phyloP scores from a whole-genome alignment of 2,888 invertebrate species.

The Scelioninae gen. 1 region DNA sequence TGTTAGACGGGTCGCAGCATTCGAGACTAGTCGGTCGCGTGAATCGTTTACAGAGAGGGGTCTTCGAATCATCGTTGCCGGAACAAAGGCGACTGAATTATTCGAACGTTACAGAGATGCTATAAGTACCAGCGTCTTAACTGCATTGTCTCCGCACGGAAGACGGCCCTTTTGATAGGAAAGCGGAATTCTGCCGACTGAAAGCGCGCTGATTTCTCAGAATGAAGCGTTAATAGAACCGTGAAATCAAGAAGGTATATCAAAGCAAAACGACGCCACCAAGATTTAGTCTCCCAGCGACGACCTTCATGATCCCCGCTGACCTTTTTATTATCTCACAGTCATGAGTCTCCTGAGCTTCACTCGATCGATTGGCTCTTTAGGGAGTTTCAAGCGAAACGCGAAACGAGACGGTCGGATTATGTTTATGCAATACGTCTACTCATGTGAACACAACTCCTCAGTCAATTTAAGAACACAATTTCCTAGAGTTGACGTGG shows the following conservation, averaged over 20 bases:
- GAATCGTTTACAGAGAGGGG: conserved; percentile 57
- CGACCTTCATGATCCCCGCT: conserved; percentile 39
- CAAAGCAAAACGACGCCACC: conserved; percentile 47
- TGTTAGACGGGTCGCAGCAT: conserved; percentile 46
- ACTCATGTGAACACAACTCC: not conserved
- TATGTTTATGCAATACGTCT: conserved; percentile 2
- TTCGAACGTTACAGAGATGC: conserved; percentile 65
- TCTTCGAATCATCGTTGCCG: conserved; percentile 33
- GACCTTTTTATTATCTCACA: conserved; percentile 52
- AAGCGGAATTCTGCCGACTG: conserved; percentile 63
- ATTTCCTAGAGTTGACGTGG: too few relatives aligned
- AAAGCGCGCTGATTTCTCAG: conserved; percentile 68
- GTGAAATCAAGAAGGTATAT: conserved; percentile 67
- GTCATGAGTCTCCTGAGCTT: conserved; percentile 34
- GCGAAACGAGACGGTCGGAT: not conserved
- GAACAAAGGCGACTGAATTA: conserved; percentile 71
- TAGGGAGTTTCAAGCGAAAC: not conserved
- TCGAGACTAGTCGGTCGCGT: conserved; percentile 56
- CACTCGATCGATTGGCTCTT: conserved; percentile 22
- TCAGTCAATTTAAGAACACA: not conserved
- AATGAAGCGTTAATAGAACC: conserved; percentile 66
- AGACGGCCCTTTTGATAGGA: conserved; percentile 68
- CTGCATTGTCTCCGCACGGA: conserved; percentile 69
- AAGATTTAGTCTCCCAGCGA: conserved; percentile 38
- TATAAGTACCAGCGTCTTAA: conserved; percentile 68